Evolutionary conservation across 2,888 invertebrate genomes (phyloP), one percentile per base, ranked within the genome.

Genomic region (Zele albiditarsus): DNA sequence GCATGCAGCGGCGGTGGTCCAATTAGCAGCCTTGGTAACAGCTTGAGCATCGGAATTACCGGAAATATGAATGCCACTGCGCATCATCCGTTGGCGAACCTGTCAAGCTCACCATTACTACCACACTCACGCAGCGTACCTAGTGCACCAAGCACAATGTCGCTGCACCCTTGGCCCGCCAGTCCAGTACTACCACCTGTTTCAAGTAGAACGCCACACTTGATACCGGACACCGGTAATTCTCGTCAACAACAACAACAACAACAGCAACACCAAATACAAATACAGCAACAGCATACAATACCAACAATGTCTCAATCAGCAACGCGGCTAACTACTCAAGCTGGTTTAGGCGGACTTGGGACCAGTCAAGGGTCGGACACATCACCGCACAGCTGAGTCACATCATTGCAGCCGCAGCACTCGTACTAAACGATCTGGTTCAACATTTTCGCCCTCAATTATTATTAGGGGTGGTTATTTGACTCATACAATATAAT

Each of bases 151-250:
- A 90, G 87, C 79, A 84, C 93, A 82, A 91, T 92, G 82, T 92
- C 94, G 81, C 94, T 95, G 87, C 88, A 90, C 71, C 94, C 95
- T 77, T 95, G 95, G 95, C 95, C 95, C 80, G 94, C 93, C 78
- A 95, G 95, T 88, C 94, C 95, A 80, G 92, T 95, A 81, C 91
- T 95, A 84, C 94, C 95, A 83, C 93, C 94, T 75, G 91, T 93
- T 81, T 92, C 92, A 83, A 93, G 93, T 82, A 91, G 95, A 84
- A 93, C 94, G 82, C 92, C 93, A 79, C 94, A 94, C 88, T 92
- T 94, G 77, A 94, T 94, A 79, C 94, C 94, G 63, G 94, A 94
- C 87, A 93, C 93, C 80, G 87, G 89, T 31, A 83, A n/a, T 20
- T 33, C 63, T 10, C 28, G 63, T 1, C 63, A 31, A 38, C 57